phyloP scores from a whole-genome alignment of 2,113 vertebrate genomes.

The Lates calcarifer region DNA sequence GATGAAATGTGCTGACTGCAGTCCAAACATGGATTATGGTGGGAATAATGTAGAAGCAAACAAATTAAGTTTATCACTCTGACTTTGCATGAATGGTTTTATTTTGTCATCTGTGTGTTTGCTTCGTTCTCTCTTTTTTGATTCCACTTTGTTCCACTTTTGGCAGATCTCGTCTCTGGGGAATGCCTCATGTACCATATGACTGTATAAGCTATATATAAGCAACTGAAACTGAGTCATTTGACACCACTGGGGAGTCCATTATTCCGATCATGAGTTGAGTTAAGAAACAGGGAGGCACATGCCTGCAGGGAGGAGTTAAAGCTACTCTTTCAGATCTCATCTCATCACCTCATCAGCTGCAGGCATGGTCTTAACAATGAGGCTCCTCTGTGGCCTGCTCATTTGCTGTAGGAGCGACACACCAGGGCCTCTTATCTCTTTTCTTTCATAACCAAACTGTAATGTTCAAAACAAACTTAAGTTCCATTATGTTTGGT shows the following conservation, averaged over 20 bases:
- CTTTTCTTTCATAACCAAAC: neutral
- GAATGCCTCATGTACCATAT: neutral
- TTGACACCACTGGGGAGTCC: neutral
- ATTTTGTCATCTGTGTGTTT: neutral
- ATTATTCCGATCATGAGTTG: constrained; percentile 34
- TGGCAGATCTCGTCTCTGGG: neutral
- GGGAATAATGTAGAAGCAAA: neutral
- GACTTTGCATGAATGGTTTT: constrained; percentile 4
- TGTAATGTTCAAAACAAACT: neutral
- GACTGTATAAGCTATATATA: neutral
- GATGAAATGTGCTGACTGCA: neutral
- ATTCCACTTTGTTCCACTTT: neutral
- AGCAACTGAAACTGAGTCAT: neutral
- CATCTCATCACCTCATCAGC: constrained; percentile 29
- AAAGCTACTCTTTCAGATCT: rapidly evolving
- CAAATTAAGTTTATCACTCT: neutral
- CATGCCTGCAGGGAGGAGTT: neutral
- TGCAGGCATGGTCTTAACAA: constrained; percentile 4
- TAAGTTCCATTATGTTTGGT: neutral
- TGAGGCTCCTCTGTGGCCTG: constrained; percentile 20
- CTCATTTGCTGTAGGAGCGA: neutral
- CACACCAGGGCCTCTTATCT: neutral
- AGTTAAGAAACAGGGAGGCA: neutral
- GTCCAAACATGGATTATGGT: neutral
- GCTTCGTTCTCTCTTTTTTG: neutral